Conservation (phyloP, 2,888 invertebrate species). For the Kryphioiulus occultus region DNA sequence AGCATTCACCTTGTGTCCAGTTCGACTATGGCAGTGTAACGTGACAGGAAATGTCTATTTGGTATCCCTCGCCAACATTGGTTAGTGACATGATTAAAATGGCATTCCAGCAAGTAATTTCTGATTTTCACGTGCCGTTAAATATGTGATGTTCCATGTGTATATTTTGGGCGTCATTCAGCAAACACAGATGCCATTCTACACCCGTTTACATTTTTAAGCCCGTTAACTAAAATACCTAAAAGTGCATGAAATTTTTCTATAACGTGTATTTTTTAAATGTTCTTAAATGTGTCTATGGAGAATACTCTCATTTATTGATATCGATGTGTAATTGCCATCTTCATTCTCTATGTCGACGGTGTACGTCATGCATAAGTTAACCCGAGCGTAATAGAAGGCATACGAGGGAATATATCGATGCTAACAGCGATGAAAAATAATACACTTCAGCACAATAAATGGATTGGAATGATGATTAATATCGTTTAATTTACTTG, state of each 20-base stretch:
- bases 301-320: slow-evolving; percentile 2
- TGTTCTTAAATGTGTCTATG: slow-evolving; percentile 14
- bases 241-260: slow-evolving; percentile 15
- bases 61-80: neutral
- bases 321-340: neutral
- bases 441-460: slow-evolving; percentile 7
- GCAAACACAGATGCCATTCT: neutral
- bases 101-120: neutral
- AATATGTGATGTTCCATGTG: neutral
- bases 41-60: neutral
- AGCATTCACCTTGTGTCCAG: neutral
- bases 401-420: neutral
- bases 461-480: neutral
- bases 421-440: neutral
- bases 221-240: neutral
- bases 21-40: neutral
- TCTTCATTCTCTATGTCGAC: neutral
- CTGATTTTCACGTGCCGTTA: neutral
- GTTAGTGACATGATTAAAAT: neutral
- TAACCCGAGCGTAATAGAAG: neutral
- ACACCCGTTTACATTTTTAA: neutral
- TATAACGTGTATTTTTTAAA: slow-evolving; percentile 23
- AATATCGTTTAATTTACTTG: neutral
- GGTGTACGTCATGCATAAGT: neutral
- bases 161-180: slow-evolving; percentile 9